Base-by-base conservation (phyloP, 2,888 invertebrate species). In the Drosophila pseudotalamancana region DNA sequence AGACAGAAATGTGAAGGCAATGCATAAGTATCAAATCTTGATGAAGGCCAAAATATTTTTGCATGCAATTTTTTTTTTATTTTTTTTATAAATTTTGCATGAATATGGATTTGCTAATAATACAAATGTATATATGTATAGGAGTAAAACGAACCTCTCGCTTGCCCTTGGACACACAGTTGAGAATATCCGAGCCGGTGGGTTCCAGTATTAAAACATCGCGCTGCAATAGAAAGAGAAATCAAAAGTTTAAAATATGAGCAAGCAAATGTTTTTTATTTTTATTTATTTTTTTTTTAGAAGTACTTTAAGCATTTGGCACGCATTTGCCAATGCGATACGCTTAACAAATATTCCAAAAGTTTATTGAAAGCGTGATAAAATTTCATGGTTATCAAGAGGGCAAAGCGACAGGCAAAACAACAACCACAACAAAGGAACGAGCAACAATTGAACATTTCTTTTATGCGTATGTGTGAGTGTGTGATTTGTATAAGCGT, bases 131-230 rank as follows among this genome's bases (percentile, higher is more conserved):
- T 43, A 21, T 16, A 34, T 35, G n/a, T 12, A 3, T 16, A 19
- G 4, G 9, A 11, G 11, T 40, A 29, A 23, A 37, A 74, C 87
- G 92, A 92, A 97, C 97, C 96, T 97, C 97, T 70, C 97, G 96
- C 93, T 98, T 98, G 89, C 98, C 98, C 93, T 97, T 97, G 62
- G 97, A 97, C 72, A 97, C 97, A 91, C 98, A 98, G 92, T 95
- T 97, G 65, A 95, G 96, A 55, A 97, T 96, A 92, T 97, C 97
- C 31, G 91, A 91, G 46, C 91, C 92, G 89, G 95, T 96, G 46
- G 98, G 97, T 91, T 97, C 97, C 92, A 98, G 92, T 90, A 95
- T 95, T 77, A 98, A 93, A 49, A 96, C 95, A 91, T 98, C 97
- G 90, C 95, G 95, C 97, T 98, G 95, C 77, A 94, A 94, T 14